Evolutionary conservation across 2,888 invertebrate species (phyloP).

Genomic region (Buathra laborator): DNA sequence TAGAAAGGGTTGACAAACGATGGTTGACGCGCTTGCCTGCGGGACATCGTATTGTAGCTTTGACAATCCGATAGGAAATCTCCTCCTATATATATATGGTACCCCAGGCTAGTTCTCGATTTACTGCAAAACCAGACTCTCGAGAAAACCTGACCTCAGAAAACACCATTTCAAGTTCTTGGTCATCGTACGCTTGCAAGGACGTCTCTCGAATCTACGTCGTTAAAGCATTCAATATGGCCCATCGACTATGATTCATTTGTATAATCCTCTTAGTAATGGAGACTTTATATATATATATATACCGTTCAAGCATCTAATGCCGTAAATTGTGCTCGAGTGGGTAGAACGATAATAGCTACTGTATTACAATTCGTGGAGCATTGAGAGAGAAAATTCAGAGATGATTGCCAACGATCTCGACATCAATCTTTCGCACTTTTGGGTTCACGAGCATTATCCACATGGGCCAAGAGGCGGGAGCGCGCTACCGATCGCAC

Average conservation of each 20-base stretch:
- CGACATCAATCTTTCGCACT: not conserved
- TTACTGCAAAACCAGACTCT: constrained; percentile 22
- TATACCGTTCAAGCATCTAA: constrained; percentile 8
- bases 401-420: not conserved
- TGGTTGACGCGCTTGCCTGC: constrained; percentile 37
- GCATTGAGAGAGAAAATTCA: not conserved
- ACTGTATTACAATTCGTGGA: not conserved
- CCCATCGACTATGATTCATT: constrained; percentile 26
- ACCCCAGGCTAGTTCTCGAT: constrained; percentile 8
- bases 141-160: constrained; percentile 34
- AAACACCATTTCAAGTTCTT: constrained; percentile 7
- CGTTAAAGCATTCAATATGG: constrained; percentile 14
- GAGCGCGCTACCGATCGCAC: not conserved
- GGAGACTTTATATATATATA: not conserved
- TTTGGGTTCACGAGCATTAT: not conserved
- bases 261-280: constrained; percentile 33
- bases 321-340: constrained; percentile 23
- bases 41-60: constrained; percentile 35
- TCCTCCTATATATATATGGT: not conserved
- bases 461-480: not conserved
- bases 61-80: constrained; percentile 14
- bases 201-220: constrained; percentile 6
- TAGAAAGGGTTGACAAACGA: constrained; percentile 65
- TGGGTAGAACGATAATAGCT: constrained; percentile 16
- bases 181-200: constrained; percentile 9